Percentiles rank a stretch among this genome's conserved stretches.
Conservation (phyloP, 2,888 invertebrate genomes). For the Meteorus colon region DNA sequence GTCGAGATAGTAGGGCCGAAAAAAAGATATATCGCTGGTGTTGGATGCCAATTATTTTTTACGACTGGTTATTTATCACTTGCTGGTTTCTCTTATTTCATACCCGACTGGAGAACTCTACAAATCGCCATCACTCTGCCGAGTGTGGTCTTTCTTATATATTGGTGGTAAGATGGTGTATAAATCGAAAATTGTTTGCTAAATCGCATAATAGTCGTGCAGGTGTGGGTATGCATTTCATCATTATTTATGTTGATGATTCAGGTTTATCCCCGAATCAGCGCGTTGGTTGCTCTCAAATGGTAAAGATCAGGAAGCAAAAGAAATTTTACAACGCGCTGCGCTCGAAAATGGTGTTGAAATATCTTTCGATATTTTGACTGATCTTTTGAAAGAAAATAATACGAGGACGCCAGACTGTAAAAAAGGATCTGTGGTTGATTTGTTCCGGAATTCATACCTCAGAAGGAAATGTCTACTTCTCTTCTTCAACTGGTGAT, state of each 20-base stretch:
- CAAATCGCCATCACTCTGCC: slow-evolving; percentile 83
- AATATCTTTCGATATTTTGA: slow-evolving; percentile 76
- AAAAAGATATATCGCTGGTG: slow-evolving; percentile 81
- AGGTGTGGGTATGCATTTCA: no score
- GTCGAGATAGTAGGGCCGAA: slow-evolving; percentile 84
- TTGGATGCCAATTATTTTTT: slow-evolving; percentile 84
- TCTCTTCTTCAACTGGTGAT: slow-evolving; percentile 84
- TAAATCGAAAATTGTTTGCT: background rate
- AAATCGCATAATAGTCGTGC: background rate
- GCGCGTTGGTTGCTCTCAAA: slow-evolving; percentile 82
- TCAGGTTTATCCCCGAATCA: slow-evolving; percentile 82
- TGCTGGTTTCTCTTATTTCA: slow-evolving; percentile 80
- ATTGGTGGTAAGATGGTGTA: slow-evolving; percentile 77
- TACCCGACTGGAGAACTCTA: slow-evolving; percentile 81
- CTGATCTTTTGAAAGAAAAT: slow-evolving; percentile 75
- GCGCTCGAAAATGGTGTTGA: slow-evolving; percentile 80
- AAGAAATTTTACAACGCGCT: slow-evolving; percentile 77
- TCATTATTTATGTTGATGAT: slow-evolving; percentile 8
- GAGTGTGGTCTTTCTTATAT: slow-evolving; percentile 79
- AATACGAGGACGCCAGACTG: slow-evolving; percentile 64
- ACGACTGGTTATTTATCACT: slow-evolving; percentile 82
- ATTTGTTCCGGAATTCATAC: slow-evolving; percentile 79
- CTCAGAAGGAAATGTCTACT: slow-evolving; percentile 80
- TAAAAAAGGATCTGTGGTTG: slow-evolving; percentile 75
- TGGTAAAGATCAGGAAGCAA: slow-evolving; percentile 78